Base-by-base conservation (phyloP, 2,113 vertebrate species). In the Brienomyrus longianalis region DNA sequence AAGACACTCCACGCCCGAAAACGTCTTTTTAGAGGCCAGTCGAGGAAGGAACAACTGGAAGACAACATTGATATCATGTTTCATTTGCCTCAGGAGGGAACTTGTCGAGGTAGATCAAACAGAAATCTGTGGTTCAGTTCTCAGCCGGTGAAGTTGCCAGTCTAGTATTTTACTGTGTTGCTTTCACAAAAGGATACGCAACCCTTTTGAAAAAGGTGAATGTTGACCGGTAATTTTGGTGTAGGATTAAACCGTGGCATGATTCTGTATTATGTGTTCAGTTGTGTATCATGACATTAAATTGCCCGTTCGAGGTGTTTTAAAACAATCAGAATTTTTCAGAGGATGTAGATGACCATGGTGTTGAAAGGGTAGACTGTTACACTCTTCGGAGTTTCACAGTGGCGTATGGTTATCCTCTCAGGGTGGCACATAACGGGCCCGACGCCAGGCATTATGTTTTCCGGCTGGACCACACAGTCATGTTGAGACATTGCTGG, bases 11-110 rank as follows among this genome's bases (percentile, higher is more conserved):
- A 84, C 43, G 83, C 21, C 83, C 39, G 45, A 23, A 45, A 83
- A 83, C 77, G 77, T 83, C 43, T 83, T 70, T 70, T 70, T 70
- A 80, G 74, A 80, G 35, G 31, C 74, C 74, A 43, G 74, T 80
- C 74, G 15, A 80, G 74, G 74, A 80, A 80, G 35, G 17, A 43
- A 77, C 5, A 80, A 80, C 74, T 80, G 31, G 74, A 80, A 80
- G 74, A 80, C 74, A 80, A 80, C 74, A 80, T 80, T 80, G 74
- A 84, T 84, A 84, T 84, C 83, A 23, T 84, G 43, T 84, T 84
- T 84, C 83, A 84, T 43, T 84, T 84, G 83, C 83, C 83, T 84
- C 83, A 43, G 83, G 83, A 48, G 43, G 39, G 45, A 84, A 84
- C 83, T 23, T 84, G 83, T 84, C 83, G 23, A 84, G 83, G 83